phyloP scores from a whole-genome alignment of 2,797 vertebrate species.

The Lithobates sylvaticus region DNA sequence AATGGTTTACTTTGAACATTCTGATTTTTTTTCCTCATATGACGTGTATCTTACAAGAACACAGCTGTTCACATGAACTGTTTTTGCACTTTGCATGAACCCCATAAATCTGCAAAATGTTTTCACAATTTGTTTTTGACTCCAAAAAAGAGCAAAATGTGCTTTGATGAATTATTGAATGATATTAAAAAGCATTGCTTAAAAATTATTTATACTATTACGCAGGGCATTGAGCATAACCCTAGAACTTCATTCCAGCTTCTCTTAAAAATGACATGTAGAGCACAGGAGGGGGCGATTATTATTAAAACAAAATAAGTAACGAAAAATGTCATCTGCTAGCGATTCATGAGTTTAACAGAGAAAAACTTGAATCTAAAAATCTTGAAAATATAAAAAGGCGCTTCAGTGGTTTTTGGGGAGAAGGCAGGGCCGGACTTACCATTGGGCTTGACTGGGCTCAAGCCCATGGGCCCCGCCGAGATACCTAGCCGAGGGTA shows the following conservation, averaged over 20 bases:
- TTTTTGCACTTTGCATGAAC: conserved; percentile 54
- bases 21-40: background rate
- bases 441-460: no score
- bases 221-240: background rate
- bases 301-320: background rate
- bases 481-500: no score
- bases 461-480: no score
- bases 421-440: no score
- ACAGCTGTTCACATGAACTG: conserved; percentile 42
- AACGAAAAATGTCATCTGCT: background rate
- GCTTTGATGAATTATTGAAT: conserved; percentile 37
- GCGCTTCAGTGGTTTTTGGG: background rate
- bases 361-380: background rate
- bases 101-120: conserved; percentile 35
- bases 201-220: background rate
- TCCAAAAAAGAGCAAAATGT: conserved; percentile 35
- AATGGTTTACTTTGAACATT: conserved; percentile 10
- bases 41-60: conserved; percentile 27
- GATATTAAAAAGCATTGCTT: conserved; percentile 8
- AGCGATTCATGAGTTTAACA: background rate
- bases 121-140: conserved; percentile 5
- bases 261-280: background rate
- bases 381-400: background rate
- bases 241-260: background rate
- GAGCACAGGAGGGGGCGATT: background rate